These are phyloP conservation scores for Ypsolopha sequella DNA, from an alignment of 2,888 invertebrate genomes.

Conservation along the genomic window DNA sequence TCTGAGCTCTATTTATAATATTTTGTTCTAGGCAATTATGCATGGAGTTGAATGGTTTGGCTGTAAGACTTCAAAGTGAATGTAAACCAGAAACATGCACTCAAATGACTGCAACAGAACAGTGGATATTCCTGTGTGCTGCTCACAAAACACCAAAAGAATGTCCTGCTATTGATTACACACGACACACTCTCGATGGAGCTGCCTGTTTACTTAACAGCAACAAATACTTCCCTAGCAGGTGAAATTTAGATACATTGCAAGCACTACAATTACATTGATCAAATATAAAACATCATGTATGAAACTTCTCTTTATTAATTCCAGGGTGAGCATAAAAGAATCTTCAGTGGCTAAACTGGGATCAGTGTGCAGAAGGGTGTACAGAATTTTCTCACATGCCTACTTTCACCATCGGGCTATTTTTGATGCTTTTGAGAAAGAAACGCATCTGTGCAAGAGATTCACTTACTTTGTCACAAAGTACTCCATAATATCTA, in stretches of 20 bases:
- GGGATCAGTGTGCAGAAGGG: constrained; percentile 97
- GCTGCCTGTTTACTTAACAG: constrained; percentile 98
- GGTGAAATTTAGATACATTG: constrained; percentile 62
- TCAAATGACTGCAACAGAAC: constrained; percentile 99
- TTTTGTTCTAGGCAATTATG: constrained; percentile 88
- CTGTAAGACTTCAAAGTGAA: constrained; percentile 94
- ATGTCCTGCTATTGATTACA: constrained; percentile 99
- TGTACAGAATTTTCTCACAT: constrained; percentile 99
- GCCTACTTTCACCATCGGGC: constrained; percentile 98
- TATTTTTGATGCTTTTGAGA: constrained; percentile 98
- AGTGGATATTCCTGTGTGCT: constrained; percentile 99
- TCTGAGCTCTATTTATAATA: no score
- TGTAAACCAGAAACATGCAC: constrained; percentile 97
- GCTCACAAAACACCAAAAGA: constrained; percentile 99
- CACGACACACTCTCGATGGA: constrained; percentile 97
- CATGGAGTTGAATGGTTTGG: constrained; percentile 99
- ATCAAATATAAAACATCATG: background rate
- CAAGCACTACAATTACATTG: background rate
- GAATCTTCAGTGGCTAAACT: constrained; percentile 98
- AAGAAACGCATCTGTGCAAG: constrained; percentile 94
- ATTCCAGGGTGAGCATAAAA: constrained; percentile 95
- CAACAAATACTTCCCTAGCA: constrained; percentile 99
- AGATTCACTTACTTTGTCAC: constrained; percentile 98
- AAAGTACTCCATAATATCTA: constrained; percentile 98
- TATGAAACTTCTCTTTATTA: background rate